Percentiles rank a stretch among this genome's conserved stretches.
phyloP scores from a whole-genome alignment of 2,113 vertebrate genomes.

The Lontra canadensis region DNA sequence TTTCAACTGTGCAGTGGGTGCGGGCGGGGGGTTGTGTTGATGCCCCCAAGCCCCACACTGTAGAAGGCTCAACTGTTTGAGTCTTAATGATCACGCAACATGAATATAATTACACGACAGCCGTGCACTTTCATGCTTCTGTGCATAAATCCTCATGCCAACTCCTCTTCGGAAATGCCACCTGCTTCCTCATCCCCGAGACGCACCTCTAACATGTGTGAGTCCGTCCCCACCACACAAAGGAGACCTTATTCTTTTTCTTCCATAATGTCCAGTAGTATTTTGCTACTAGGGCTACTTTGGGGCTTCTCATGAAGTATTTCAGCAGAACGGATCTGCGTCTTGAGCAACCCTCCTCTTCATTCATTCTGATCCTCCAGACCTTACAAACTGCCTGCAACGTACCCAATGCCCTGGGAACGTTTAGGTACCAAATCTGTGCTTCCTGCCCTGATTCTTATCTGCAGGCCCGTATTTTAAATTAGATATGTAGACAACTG shows the following conservation, averaged over 20 bases:
- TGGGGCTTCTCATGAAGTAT: background rate
- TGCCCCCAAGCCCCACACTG: background rate
- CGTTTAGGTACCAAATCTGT: background rate
- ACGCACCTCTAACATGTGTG: background rate
- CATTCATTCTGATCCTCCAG: background rate
- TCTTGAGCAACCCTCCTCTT: background rate
- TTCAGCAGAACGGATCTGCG: background rate
- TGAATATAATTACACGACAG: background rate
- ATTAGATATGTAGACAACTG: background rate
- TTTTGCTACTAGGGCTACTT: background rate
- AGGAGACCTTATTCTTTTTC: slow-evolving; percentile 10
- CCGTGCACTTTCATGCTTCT: background rate
- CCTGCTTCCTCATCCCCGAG: background rate
- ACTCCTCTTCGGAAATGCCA: background rate
- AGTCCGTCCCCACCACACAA: background rate
- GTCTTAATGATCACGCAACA: background rate
- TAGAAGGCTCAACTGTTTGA: background rate
- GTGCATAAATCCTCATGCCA: background rate
- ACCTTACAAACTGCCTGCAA: background rate
- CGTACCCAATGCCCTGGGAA: background rate
- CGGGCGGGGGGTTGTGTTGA: background rate
- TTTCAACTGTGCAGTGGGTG: background rate
- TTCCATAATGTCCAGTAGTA: background rate
- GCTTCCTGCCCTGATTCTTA: background rate
- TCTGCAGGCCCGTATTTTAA: background rate